Conservation (phyloP, 2,113 vertebrate genomes). For the Pseudorhombus dupliciocellatus region DNA sequence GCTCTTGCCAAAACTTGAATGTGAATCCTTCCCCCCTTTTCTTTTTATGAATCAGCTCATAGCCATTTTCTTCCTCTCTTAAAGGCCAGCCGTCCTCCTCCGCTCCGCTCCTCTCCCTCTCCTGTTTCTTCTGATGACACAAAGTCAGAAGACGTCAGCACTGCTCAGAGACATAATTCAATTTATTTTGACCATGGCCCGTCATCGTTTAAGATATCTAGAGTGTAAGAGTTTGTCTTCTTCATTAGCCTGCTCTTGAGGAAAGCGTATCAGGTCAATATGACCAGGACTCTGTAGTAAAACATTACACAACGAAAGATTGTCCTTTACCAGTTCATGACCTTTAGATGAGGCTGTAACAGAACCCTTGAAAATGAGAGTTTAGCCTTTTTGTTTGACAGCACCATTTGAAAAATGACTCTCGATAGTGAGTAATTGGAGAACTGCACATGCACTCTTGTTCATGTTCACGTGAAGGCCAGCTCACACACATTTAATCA, state of each 20-base stretch:
- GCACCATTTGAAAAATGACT: slow-evolving; percentile 19
- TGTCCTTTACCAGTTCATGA: neutral
- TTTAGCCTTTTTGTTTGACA: neutral
- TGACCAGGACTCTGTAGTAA: slow-evolving; percentile 39
- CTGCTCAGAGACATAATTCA: slow-evolving; percentile 41
- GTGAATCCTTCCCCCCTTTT: neutral
- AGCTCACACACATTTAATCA: slow-evolving; percentile 15
- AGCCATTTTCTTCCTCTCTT: slow-evolving; percentile 6
- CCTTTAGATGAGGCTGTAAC: slow-evolving; percentile 39
- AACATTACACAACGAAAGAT: slow-evolving; percentile 29
- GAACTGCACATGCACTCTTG: neutral
- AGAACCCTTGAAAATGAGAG: slow-evolving; percentile 15
- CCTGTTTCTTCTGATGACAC: slow-evolving; percentile 20
- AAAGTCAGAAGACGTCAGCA: slow-evolving; percentile 38
- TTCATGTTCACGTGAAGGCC: slow-evolving; percentile 6
- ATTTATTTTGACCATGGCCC: slow-evolving; percentile 48
- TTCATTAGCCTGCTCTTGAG: slow-evolving; percentile 40
- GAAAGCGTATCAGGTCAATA: slow-evolving; percentile 23
- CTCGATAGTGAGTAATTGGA: slow-evolving; percentile 12
- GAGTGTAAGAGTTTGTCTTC: slow-evolving; percentile 15
- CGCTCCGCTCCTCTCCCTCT: neutral
- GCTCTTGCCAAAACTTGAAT: neutral
- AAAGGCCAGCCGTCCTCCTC: neutral
- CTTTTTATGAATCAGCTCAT: slow-evolving; percentile 5
- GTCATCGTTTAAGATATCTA: slow-evolving; percentile 41